Evolutionary conservation across 2,113 vertebrate species (phyloP), one percentile per base, ranked within the genome.

Genomic region (Dolichotis patagonum): DNA sequence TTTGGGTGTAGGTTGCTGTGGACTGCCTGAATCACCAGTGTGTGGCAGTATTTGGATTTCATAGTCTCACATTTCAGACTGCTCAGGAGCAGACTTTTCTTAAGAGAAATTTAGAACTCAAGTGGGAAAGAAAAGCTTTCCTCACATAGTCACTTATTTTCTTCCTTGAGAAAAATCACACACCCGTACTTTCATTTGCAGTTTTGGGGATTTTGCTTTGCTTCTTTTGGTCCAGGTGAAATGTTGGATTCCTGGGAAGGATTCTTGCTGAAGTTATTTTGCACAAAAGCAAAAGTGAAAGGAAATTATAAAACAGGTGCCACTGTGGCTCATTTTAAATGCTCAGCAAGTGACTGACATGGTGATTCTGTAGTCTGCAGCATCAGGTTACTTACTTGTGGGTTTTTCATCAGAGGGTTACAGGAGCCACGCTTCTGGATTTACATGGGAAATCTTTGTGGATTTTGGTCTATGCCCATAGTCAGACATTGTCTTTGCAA

Each of bases 341-440:
- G 65, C 38, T 16, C 26, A 41, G 71, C 41, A 2, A 13, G 24
- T 32, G 3, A 10, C 9, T 9, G 1, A 1, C 1, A 0, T 17
- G 38, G 71, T 41, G 17, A 58, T 13, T 8, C 38, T 32, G 1
- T 1, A 3, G 56, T 38, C 69, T 13, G 4, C 32, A 8, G 20
- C 1, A 0, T 17, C 9, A 43, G 41, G 49, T 14, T 24, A 19
- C 71, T 38, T 3, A 20, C 35, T 85, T 8, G 5, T 30, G 52
- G 4, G 19, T 54, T 22, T 54, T 22, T 46, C 10, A 2, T 12
- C 71, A 0, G 0, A 3, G 5, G 1, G 0, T 22, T 14, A 9
- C 1, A 14, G 60, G 77, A 26, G 1, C 28, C 49, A 78, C 24
- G 0, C 9, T 1, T 46, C 56, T n/a, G 22, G 78, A n/a, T 0